Evolutionary conservation across 2,888 invertebrate species (phyloP).

Genomic region (Acanthosoma haemorrhoidale): DNA sequence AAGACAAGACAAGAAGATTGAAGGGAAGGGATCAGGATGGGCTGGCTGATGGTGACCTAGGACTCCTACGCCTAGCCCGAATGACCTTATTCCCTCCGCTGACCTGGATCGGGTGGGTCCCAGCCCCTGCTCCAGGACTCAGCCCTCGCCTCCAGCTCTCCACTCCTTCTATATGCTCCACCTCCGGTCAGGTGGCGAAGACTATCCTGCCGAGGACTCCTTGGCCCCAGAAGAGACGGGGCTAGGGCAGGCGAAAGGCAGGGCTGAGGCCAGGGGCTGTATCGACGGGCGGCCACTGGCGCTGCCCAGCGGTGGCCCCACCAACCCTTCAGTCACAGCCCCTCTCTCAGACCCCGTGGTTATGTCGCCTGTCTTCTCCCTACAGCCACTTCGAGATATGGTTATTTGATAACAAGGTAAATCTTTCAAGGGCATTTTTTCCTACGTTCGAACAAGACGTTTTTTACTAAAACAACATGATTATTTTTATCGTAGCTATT

Average conservation of each 20-base stretch:
- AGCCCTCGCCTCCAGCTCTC: neutral
- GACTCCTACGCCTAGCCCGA: constrained; percentile 1
- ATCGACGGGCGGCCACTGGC: constrained; percentile 19
- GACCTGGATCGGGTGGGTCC: neutral
- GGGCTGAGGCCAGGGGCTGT: constrained; percentile 14
- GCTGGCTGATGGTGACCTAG: neutral
- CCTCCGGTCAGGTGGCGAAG: too few relatives aligned
- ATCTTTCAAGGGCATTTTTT: too few relatives aligned
- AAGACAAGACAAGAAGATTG: too few relatives aligned
- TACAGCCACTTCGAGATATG: neutral
- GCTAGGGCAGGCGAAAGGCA: neutral
- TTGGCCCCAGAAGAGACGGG: neutral
- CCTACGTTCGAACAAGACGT: too few relatives aligned
- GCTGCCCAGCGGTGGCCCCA: constrained; percentile 11
- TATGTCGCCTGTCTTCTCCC: neutral
- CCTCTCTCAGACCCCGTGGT: neutral
- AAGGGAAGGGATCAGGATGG: too few relatives aligned
- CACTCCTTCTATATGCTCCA: neutral
- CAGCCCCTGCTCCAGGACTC: neutral
- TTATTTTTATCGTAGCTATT: too few relatives aligned
- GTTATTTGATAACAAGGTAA: constrained; percentile 27
- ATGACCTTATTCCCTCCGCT: constrained; percentile 1
- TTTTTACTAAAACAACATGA: too few relatives aligned
- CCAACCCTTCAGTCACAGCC: constrained; percentile 2
- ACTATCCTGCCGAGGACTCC: neutral